Evolutionary conservation across 2,113 vertebrate genomes (phyloP).

Genomic region (Circaetus cinerascens): DNA sequence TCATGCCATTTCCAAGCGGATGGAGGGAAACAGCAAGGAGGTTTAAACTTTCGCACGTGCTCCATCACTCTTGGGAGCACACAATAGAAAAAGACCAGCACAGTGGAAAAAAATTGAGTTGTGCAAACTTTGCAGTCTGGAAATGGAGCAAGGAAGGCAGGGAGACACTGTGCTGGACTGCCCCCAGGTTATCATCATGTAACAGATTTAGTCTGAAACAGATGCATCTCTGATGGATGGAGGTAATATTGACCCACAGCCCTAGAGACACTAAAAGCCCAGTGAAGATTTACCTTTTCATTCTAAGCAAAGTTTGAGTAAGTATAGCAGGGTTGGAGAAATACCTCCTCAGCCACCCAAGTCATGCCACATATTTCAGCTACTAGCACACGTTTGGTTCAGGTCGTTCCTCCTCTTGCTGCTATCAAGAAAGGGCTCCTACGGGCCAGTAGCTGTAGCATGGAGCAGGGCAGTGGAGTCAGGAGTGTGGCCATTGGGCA

Average conservation of each 20-base stretch:
- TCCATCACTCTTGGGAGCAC: neutral
- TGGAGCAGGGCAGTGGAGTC: neutral
- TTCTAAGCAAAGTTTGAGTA: neutral
- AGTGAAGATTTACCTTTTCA: neutral
- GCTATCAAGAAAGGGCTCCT: neutral
- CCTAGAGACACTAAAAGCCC: neutral
- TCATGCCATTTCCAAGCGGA: neutral
- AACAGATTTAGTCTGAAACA: neutral
- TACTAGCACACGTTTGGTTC: neutral
- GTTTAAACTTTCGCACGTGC: neutral
- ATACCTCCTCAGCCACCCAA: neutral
- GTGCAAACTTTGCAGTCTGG: neutral
- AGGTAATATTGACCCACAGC: neutral
- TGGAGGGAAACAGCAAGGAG: neutral
- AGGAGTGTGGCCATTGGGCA: too few relatives aligned
- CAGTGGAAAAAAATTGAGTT: neutral
- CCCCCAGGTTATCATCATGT: neutral
- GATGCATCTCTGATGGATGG: neutral
- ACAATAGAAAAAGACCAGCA: neutral
- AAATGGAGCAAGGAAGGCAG: neutral
- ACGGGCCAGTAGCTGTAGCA: neutral
- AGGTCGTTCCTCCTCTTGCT: neutral
- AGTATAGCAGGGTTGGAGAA: neutral
- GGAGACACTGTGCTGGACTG: neutral
- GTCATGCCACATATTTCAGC: neutral